phyloP scores from a whole-genome alignment of 2,888 invertebrate genomes.

The Xiphydria camelus region DNA sequence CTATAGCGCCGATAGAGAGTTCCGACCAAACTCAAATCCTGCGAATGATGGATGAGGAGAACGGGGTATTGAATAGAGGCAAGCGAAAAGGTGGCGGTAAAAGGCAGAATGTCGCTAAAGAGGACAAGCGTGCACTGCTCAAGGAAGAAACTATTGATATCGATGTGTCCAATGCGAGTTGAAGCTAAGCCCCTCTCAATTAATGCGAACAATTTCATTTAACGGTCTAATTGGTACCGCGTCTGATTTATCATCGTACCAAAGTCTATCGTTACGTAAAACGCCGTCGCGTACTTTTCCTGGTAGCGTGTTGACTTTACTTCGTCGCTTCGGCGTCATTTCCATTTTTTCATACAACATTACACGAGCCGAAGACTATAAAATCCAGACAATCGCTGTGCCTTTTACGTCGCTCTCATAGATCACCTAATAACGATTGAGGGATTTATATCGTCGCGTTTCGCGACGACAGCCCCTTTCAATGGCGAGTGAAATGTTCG shows the following conservation, averaged over 20 bases:
- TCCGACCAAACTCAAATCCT: constrained; percentile 89
- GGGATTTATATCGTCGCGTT: too few relatives aligned
- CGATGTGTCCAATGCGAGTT: constrained; percentile 53
- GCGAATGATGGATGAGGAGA: constrained; percentile 93
- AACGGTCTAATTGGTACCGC: neutral
- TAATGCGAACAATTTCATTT: neutral
- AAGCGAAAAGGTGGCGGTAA: constrained; percentile 58
- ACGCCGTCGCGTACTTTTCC: neutral
- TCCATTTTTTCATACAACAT: neutral
- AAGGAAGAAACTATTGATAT: constrained; percentile 55
- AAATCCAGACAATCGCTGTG: neutral
- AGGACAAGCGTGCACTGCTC: constrained; percentile 59
- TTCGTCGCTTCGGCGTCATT: too few relatives aligned
- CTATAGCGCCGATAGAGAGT: constrained; percentile 90
- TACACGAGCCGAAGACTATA: neutral
- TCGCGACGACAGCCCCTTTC: too few relatives aligned
- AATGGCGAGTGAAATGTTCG: too few relatives aligned
- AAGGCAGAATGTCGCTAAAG: constrained; percentile 51
- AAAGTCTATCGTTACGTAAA: neutral
- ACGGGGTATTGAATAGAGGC: constrained; percentile 79
- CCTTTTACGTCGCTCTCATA: neutral
- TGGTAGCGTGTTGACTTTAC: too few relatives aligned
- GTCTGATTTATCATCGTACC: neutral
- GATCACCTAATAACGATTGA: neutral
- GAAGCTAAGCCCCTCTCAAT: constrained; percentile 26